Base-by-base conservation (phyloP, 2,113 vertebrate genomes). In the Poeciliopsis occidentalis region DNA sequence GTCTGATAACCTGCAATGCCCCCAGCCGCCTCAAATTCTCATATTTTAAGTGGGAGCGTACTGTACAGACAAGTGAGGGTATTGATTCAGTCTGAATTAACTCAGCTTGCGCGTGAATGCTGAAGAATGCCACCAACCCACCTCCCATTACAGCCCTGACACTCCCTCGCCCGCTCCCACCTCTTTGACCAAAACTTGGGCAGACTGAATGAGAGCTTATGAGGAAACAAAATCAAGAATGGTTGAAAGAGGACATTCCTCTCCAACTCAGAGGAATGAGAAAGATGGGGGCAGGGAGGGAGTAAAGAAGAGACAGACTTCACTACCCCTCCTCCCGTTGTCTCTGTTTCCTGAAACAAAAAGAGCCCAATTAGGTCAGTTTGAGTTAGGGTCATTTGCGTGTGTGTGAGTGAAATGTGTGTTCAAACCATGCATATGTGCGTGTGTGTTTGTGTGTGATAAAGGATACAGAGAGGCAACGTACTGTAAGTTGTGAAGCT, bases 281-380 rank as follows among this genome's bases (percentile, higher is more conserved):
- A 62, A 72, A 57, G 44, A 73, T 54, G 29, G 13, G 11, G 65
- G 61, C 24, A 66, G 34, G 34, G 31, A 73, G 72, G 68, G 75
- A 72, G 70, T 69, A 69, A 71, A 80, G 76, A 51, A 71, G 81
- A 79, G 71, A 80, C 60, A 74, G 70, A 34, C 71, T 78, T 81
- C 77, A 69, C 69, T 85, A 88, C 76, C 47, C 41, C 71, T 27
- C 72, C 72, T 57, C 51, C 44, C 54, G 68, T 69, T 66, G 75
- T 61, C 76, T 69, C 77, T 22, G 37, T 86, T 92, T 89, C 77
- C 78, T 81, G 73, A 92, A 92, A 94, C 90, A 94, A 93, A 94
- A 93, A 91, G 85, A 88, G 83, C 87, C 86, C 91, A 93, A 92
- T 93, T 93, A 93, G 93, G 91, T 93, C 90, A 90, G 86, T 91